A percentile compares a stretch with the other conserved stretches of the same genome.
phyloP scores from a whole-genome alignment of 1,140 invertebrate species.

The Brachionus plicatilis region DNA sequence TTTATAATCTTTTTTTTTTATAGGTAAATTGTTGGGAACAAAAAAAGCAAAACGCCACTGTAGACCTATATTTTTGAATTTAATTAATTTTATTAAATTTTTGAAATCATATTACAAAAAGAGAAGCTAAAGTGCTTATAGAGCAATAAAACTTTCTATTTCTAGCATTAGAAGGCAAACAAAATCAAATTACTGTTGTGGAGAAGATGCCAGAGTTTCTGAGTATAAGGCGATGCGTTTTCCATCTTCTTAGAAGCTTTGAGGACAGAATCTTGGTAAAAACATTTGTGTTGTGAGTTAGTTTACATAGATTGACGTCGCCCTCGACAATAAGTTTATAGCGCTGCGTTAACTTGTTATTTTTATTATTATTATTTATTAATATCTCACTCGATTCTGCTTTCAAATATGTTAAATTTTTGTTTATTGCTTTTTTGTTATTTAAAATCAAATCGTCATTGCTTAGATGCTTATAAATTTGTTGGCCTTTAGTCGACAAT shows the following conservation, averaged over 20 bases:
- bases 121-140: not conserved
- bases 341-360: constrained; percentile 12
- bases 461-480: not conserved
- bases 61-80: too few relatives aligned
- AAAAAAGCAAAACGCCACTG: too few relatives aligned
- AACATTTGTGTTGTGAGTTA: constrained; percentile 72
- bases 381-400: not conserved
- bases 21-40: too few relatives aligned
- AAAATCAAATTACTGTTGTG: constrained; percentile 64
- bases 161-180: not conserved
- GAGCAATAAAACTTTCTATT: not conserved
- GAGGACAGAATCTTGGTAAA: constrained; percentile 75
- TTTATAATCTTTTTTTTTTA: too few relatives aligned
- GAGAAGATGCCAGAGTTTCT: constrained; percentile 67
- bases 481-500: not conserved
- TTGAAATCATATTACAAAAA: not conserved
- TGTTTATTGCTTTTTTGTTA: not conserved
- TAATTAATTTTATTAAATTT: too few relatives aligned
- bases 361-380: constrained; percentile 34
- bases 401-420: not conserved
- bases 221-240: constrained; percentile 69
- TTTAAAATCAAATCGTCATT: not conserved
- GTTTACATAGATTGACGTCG: constrained; percentile 69
- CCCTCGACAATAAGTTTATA: constrained; percentile 72
- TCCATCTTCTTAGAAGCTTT: constrained; percentile 73